Evolutionary conservation across 2,113 vertebrate genomes (phyloP).

Genomic region (Lamprotornis superbus): DNA sequence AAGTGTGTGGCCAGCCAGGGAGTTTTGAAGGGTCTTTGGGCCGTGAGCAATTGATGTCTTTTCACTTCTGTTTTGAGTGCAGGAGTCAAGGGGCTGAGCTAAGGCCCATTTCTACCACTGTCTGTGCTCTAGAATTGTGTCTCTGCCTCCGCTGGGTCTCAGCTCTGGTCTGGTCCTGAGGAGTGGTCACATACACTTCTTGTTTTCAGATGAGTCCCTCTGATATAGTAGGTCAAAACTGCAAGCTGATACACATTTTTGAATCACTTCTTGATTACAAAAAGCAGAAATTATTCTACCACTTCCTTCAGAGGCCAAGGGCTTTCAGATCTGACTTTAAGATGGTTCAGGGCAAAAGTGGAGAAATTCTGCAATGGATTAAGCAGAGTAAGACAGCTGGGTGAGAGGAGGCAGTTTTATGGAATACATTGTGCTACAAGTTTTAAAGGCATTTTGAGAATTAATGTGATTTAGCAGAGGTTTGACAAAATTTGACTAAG

Average conservation of each 20-base stretch:
- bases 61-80: not conserved
- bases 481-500: not conserved
- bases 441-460: not conserved
- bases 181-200: not conserved
- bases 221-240: not conserved
- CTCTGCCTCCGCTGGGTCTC: not conserved
- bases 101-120: not conserved
- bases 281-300: not conserved
- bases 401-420: not conserved
- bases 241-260: not conserved
- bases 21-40: not conserved
- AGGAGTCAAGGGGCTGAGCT: rapidly evolving
- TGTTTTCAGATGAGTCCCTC: not conserved
- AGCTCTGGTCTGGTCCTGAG: not conserved
- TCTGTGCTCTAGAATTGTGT: not conserved
- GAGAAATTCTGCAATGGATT: not conserved
- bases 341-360: not conserved
- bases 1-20: not conserved
- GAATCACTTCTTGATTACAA: not conserved
- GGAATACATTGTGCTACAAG: not conserved
- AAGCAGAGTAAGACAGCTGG: not conserved
- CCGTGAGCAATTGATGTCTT: not conserved
- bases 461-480: not conserved
- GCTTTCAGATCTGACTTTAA: not conserved
- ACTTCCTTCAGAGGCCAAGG: not conserved